These are phyloP conservation scores for Drosophila aldrichi DNA, from an alignment of 2,888 invertebrate species.

Conservation along the genomic window DNA sequence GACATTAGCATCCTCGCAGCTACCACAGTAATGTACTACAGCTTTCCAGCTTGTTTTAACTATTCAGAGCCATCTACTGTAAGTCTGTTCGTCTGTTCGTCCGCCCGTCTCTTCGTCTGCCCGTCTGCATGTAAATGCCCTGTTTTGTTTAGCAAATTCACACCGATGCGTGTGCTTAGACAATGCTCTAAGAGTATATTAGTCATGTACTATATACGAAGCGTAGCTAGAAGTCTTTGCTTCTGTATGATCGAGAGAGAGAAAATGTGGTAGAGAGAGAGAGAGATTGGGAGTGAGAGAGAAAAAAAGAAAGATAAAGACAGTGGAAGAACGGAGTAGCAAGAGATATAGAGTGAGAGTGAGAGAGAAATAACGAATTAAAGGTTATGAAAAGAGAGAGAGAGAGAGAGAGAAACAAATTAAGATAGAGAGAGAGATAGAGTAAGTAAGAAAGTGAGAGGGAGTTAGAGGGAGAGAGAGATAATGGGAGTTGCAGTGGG, in stretches of 20 bases:
- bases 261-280: no score
- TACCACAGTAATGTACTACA: slow-evolving; percentile 40
- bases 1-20: slow-evolving; percentile 56
- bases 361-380: not conserved
- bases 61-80: slow-evolving; percentile 1
- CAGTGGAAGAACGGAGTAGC: not conserved
- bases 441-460: not conserved
- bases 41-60: slow-evolving; percentile 15
- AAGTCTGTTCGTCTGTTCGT: slow-evolving; percentile 6
- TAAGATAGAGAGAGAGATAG: not conserved
- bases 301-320: not conserved
- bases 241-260: not conserved
- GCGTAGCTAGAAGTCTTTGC: not conserved
- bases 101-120: not conserved
- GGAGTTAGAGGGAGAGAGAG: not conserved
- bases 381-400: not conserved
- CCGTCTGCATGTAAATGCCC: slow-evolving; percentile 34
- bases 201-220: not conserved
- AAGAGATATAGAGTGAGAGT: not conserved
- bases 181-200: not conserved
- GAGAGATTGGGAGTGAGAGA: not conserved
- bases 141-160: slow-evolving; percentile 48
- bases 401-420: no score
- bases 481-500: not conserved
- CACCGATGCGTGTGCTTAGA: slow-evolving; percentile 17